Base-by-base conservation (phyloP, 2,113 vertebrate genomes). In the Sinocyclocheilus anophthalmus region DNA sequence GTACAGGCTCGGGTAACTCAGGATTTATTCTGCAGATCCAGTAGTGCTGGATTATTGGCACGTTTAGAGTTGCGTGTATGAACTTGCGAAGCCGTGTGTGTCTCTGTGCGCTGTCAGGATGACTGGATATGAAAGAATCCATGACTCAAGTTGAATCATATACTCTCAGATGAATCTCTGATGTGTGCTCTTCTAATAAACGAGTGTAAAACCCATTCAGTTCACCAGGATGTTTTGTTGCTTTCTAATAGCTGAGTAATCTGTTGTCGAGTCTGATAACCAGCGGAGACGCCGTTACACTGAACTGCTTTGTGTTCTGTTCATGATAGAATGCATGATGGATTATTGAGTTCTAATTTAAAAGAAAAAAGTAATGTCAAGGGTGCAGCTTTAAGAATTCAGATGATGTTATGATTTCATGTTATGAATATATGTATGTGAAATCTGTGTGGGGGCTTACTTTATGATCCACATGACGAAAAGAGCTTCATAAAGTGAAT, bases 131-230 rank as follows among this genome's bases (percentile, higher is more conserved):
- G 8, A 57, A 33, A 77, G 75, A 53, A 77, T 16, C 48, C 18
- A 30, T 55, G 76, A 20, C 48, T 55, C n/a, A 20, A 55, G n/a
- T 13, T 24, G 73, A 76, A 76, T 53, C 45, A 30, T 3, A 76
- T 10, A 26, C 75, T 76, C 45, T 50, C 14, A 10, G 73, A 76
- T 30, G 24, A 16, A 53, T 18, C 13, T 26, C 14, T 48, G 72
- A 75, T 48, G 22, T 4, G 72, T 48, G 72, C 12, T 50, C 42
- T 76, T 76, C 75, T 53, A 76, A 76, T 76, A n/a, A 53, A 76
- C 73, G 2, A 53, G 45, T 50, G 12, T 48, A 76, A 76, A 48
- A 76, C 10, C 4, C n/a, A 39, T 6, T 39, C 39, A 6, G 39
- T 39, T 39, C 39, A 39, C 39, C 6, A 45, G 75, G 22, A 26